A percentile compares a stretch with the other conserved stretches of the same genome.
phyloP scores from a whole-genome alignment of 2,797 vertebrate species.

The Rhincodon typus region DNA sequence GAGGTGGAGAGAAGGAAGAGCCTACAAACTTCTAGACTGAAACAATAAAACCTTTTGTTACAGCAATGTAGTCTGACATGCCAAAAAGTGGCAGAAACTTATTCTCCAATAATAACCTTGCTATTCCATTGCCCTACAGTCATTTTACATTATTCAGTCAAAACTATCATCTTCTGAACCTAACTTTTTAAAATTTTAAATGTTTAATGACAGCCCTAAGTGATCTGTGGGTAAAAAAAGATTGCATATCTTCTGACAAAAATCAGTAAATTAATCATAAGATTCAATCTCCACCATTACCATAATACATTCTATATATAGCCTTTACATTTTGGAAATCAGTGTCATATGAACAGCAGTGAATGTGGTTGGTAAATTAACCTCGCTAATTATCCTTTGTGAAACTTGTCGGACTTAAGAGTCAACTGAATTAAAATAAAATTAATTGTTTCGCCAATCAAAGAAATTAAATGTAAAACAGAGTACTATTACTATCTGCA shows the following conservation, averaged over 20 bases:
- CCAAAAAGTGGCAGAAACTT: conserved; percentile 33
- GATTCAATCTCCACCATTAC: conserved; percentile 69
- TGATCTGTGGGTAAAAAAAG: conserved; percentile 79
- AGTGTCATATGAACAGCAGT: not conserved
- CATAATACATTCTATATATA: not conserved
- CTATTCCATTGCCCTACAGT: conserved; percentile 75
- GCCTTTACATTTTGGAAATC: conserved; percentile 23
- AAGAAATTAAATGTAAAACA: not conserved
- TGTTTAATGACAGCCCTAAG: conserved; percentile 92
- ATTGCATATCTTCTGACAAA: conserved; percentile 94
- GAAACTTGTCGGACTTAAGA: not conserved
- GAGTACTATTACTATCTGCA: not conserved
- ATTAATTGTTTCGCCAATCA: not conserved
- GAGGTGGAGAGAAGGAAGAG: not conserved
- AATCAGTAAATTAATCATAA: conserved; percentile 97
- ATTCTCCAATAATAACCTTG: conserved; percentile 58
- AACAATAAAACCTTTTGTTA: conserved; percentile 31
- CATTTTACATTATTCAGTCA: conserved; percentile 97
- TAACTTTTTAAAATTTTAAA: conserved; percentile 88
- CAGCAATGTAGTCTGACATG: not conserved
- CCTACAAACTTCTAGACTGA: not conserved
- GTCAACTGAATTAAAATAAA: not conserved
- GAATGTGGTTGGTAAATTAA: conserved; percentile 26
- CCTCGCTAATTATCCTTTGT: conserved; percentile 13
- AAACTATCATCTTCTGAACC: conserved; percentile 87